Conservation (phyloP, 2,888 invertebrate species). For the Tetranychus truncatus region DNA sequence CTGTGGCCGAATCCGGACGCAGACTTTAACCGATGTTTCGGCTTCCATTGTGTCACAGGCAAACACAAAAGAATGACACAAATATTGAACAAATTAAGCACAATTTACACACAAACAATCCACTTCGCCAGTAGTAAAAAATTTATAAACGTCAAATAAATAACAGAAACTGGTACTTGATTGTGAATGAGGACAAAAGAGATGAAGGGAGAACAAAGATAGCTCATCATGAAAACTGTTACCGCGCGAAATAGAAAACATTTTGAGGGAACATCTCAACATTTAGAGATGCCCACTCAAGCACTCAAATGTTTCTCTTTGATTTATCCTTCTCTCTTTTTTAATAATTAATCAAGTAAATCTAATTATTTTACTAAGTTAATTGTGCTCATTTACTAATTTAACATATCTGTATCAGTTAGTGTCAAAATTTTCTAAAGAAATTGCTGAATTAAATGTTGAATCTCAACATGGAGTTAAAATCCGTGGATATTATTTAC, state of each 20-base stretch:
- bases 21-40: constrained; percentile 19
- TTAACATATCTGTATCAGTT: too few species aligned
- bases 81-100: not conserved
- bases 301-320: not conserved
- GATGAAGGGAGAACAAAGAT: not conserved
- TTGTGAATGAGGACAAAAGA: not conserved
- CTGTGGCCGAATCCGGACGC: constrained; percentile 65
- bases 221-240: not conserved
- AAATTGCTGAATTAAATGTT: too few species aligned
- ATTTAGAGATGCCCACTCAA: not conserved
- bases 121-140: not conserved
- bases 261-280: not conserved
- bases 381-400: too few species aligned
- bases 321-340: not conserved
- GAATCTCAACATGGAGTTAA: too few species aligned
- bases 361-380: not conserved
- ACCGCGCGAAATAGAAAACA: not conserved
- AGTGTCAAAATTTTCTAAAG: too few species aligned
- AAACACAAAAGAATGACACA: not conserved
- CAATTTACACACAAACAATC: not conserved
- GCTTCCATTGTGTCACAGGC: constrained; percentile 12
- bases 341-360: not conserved
- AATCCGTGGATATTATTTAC: too few species aligned
- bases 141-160: not conserved
- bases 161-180: not conserved